Percentiles rank a stretch among this genome's conserved stretches.
Conservation (phyloP, 2,888 invertebrate genomes). For the Andrena minutula region DNA sequence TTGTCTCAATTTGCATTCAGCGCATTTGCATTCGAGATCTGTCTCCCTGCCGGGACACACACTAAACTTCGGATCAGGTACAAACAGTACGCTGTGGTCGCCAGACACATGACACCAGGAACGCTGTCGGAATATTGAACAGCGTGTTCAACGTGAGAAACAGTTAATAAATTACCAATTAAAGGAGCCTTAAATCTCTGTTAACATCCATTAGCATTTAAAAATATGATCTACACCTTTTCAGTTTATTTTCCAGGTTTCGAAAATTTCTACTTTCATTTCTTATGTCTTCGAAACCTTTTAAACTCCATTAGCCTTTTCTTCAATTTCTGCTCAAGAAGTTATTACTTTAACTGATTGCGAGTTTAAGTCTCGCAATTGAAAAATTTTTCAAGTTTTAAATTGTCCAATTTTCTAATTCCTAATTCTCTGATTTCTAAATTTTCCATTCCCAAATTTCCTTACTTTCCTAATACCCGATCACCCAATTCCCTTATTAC, state of each 20-base stretch:
- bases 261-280: no score
- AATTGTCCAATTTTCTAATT: neutral
- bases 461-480: neutral
- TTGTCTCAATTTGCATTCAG: slow-evolving; percentile 1
- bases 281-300: no score
- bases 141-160: neutral
- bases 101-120: neutral
- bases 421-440: neutral
- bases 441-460: neutral
- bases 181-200: neutral
- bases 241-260: no score
- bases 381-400: no score
- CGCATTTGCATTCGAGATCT: neutral
- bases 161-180: slow-evolving; percentile 15
- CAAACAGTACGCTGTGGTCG: neutral
- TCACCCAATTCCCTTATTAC: neutral
- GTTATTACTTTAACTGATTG: no score
- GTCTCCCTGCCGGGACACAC: neutral
- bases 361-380: no score
- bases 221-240: neutral
- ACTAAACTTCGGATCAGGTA: slow-evolving; percentile 23
- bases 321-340: no score
- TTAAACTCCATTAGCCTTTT: no score
- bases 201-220: neutral
- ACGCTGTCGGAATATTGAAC: slow-evolving; percentile 1